A percentile compares a stretch with the other conserved stretches of the same genome.
Conservation (phyloP, 1,140 invertebrate genomes). For the Drosophila oshimai region DNA sequence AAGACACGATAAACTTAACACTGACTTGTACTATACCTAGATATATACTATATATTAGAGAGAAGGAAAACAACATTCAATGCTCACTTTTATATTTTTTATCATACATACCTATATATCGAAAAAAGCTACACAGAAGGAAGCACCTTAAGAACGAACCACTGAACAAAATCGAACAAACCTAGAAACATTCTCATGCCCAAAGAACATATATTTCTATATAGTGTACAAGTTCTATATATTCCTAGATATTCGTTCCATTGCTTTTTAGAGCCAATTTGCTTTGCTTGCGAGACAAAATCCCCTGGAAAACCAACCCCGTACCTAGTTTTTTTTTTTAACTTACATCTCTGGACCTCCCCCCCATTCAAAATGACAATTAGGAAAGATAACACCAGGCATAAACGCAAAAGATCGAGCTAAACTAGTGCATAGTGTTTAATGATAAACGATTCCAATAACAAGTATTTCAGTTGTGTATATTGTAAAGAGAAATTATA, state of each 20-base stretch:
- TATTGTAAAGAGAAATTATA: constrained; percentile 71
- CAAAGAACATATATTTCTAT: constrained; percentile 41
- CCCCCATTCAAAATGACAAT: constrained; percentile 26
- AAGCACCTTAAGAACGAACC: constrained; percentile 71
- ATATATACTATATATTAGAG: constrained; percentile 31
- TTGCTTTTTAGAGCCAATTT: constrained; percentile 37
- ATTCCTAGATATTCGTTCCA: constrained; percentile 22
- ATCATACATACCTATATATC: constrained; percentile 64
- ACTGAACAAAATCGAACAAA: constrained; percentile 46
- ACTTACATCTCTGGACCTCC: no score
- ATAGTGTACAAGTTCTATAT: constrained; percentile 43
- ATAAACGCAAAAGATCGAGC: constrained; percentile 76
- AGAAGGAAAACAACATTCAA: constrained; percentile 57
- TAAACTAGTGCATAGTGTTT: constrained; percentile 74
- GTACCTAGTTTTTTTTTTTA: background rate
- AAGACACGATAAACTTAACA: constrained; percentile 32
- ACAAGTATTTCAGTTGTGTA: constrained; percentile 71
- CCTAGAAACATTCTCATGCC: constrained; percentile 21
- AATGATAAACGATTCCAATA: constrained; percentile 27
- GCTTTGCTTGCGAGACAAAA: constrained; percentile 44
- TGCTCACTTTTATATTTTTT: constrained; percentile 79
- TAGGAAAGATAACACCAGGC: constrained; percentile 66
- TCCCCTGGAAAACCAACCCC: background rate
- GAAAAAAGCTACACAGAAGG: constrained; percentile 29
- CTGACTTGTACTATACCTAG: constrained; percentile 48